phyloP scores from a whole-genome alignment of 2,888 invertebrate species.

The Agrotis exclamationis region DNA sequence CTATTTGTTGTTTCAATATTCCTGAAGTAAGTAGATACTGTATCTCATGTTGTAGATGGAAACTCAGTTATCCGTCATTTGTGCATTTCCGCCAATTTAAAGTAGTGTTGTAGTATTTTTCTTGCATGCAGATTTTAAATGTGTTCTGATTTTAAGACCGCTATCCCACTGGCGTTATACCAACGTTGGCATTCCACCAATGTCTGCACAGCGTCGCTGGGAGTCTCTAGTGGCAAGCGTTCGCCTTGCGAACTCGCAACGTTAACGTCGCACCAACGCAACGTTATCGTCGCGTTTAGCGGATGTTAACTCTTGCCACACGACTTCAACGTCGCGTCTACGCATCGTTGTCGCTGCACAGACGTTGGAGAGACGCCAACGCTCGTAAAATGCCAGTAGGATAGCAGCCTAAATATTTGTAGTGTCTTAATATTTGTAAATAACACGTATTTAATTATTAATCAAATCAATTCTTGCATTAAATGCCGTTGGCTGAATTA shows the following conservation, averaged over 20 bases:
- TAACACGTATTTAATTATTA: conserved; percentile 46
- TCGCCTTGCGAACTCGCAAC: too few species aligned
- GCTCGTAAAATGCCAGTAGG: too few species aligned
- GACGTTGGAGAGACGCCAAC: too few species aligned
- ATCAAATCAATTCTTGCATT: conserved; percentile 44
- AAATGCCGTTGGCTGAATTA: conserved; percentile 42
- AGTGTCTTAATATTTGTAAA: conserved; percentile 52
- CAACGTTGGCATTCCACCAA: too few species aligned
- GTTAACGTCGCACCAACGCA: too few species aligned
- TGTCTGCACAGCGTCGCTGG: too few species aligned
- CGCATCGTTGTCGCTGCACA: too few species aligned
- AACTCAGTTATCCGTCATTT: conserved; percentile 30
- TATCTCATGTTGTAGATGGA: conserved; percentile 14
- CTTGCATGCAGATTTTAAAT: conserved; percentile 44
- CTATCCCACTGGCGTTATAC: too few species aligned
- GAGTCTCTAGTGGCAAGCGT: too few species aligned
- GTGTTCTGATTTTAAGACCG: conserved; percentile 24
- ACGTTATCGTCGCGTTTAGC: too few species aligned
- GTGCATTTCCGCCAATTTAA: conserved; percentile 38
- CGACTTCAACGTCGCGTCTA: too few species aligned
- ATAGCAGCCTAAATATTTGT: conserved; percentile 22
- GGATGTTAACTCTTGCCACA: too few species aligned
- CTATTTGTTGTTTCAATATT: conserved; percentile 34
- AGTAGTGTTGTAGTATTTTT: conserved; percentile 27
- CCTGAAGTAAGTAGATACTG: conserved; percentile 16